Evolutionary conservation across 2,888 invertebrate genomes (phyloP), one percentile per base, ranked within the genome.

Genomic region (Nephrotoma guestfalica): DNA sequence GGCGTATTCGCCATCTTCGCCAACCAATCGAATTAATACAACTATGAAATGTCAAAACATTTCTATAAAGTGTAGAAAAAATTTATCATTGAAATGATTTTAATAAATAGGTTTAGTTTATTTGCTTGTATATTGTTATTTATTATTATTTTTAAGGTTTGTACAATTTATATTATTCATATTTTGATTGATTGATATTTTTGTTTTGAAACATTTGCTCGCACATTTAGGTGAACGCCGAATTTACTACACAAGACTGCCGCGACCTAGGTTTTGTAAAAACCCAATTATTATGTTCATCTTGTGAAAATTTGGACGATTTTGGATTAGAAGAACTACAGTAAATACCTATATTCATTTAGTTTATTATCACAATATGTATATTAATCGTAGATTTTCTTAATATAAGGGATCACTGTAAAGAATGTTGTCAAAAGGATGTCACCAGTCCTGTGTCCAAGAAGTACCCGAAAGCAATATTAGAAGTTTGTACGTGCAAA

Each of bases 401-500:
- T 15, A 18, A 57, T 71, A 71, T 9, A 0, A 88, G 87, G 43
- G 86, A 87, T n/a, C 86, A 87, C 88, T 97, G 97, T 89, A 93
- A 94, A 87, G 94, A 96, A 90, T 97, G 97, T 89, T 97, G 97
- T 90, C 94, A 96, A 87, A 93, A 94, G 88, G 96, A 97, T 90
- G 94, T 95, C 88, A 92, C 93, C 71, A 93, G 93, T 6, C 93
- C 94, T 2, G 93, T 93, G 11, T 92, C 93, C 86, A 96, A 96
- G 92, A 95, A 95, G 87, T 99, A 97, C 91, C 96, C 98, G 0
- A 96, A 95, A 90, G 99, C 98, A 0, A 94, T 97, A 87, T 92
- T 99, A 83, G 98, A 98, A 93, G 98, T 99, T 6, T 99, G 99
- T 90, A 98, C 98, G 86, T 99, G 99, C 92, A 99, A 99, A 93